phyloP scores from a whole-genome alignment of 64 coral and sea anemone genomes.

The Pocillopora damicornis region DNA sequence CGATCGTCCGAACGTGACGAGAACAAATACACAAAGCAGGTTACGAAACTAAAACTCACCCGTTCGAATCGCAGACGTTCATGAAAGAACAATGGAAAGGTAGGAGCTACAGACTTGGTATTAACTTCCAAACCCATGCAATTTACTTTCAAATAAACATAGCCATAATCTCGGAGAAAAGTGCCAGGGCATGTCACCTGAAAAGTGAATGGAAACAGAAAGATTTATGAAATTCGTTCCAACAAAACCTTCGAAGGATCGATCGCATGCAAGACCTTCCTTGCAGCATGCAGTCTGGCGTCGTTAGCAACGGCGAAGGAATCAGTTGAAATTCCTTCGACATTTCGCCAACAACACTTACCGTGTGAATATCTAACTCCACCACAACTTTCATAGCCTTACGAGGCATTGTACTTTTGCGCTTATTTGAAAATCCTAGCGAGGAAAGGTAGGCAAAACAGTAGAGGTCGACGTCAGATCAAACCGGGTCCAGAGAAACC shows the following conservation, averaged over 20 bases:
- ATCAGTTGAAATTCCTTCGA: slow-evolving; percentile 23
- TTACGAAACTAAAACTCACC: slow-evolving; percentile 53
- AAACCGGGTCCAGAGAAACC: neutral
- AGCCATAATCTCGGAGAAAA: slow-evolving; percentile 97
- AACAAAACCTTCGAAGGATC: neutral
- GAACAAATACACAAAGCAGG: neutral
- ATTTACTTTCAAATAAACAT: slow-evolving; percentile 93
- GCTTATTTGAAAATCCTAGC: neutral
- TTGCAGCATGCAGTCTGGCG: slow-evolving; percentile 28
- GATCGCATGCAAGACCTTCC: slow-evolving; percentile 9
- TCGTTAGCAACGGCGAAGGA: slow-evolving; percentile 92
- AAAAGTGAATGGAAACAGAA: neutral
- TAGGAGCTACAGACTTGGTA: slow-evolving; percentile 91
- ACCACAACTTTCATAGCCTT: slow-evolving; percentile 99
- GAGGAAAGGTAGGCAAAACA: neutral
- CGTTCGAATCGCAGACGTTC: slow-evolving; percentile 95
- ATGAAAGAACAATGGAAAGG: slow-evolving; percentile 96
- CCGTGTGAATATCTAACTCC: slow-evolving; percentile 89
- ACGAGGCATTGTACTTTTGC: slow-evolving; percentile 70
- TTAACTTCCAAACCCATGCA: slow-evolving; percentile 97
- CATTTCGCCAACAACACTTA: slow-evolving; percentile 39
- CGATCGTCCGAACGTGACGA: neutral
- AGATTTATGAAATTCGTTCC: slow-evolving; percentile 35
- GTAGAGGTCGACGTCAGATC: neutral
- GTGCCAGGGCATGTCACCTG: slow-evolving; percentile 95